Evolutionary conservation across 1,140 invertebrate species (phyloP).

Genomic region (Acyrthosiphon pisum): DNA sequence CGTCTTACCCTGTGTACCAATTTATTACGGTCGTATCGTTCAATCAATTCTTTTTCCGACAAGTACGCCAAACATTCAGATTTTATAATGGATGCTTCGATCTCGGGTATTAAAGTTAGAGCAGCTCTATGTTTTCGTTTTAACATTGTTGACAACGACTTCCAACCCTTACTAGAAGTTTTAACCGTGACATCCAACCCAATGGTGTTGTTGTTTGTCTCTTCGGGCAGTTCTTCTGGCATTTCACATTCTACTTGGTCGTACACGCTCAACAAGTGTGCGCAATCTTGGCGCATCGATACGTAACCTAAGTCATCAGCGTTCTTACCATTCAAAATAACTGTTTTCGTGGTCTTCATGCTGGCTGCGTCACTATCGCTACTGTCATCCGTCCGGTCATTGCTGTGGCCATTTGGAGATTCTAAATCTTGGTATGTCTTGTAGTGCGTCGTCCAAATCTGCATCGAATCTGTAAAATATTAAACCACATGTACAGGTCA

Average conservation of each 20-base stretch:
- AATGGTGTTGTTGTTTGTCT: conserved; percentile 44
- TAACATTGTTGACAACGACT: conserved; percentile 17
- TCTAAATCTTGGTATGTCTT: conserved; percentile 66
- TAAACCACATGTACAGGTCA: conserved; percentile 48
- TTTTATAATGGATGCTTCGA: conserved; percentile 65
- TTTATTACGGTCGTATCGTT: conserved; percentile 64
- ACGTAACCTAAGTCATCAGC: conserved; percentile 43
- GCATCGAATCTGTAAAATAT: conserved; percentile 63
- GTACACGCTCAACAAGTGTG: conserved; percentile 52
- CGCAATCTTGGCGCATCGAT: conserved; percentile 35
- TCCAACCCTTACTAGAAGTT: conserved; percentile 4
- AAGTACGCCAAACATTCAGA: conserved; percentile 66
- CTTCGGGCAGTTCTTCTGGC: background rate
- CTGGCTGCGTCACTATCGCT: conserved; percentile 54
- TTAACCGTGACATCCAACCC: background rate
- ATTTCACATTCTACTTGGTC: background rate
- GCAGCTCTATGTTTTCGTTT: conserved; percentile 52
- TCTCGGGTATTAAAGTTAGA: conserved; percentile 61
- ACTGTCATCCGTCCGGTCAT: conserved; percentile 47
- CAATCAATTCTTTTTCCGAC: conserved; percentile 64
- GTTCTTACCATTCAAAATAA: conserved; percentile 39
- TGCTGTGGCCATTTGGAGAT: conserved; percentile 62
- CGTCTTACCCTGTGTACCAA: conserved; percentile 65
- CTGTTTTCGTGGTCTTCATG: conserved; percentile 50
- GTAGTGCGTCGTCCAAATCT: conserved; percentile 65